phyloP scores from a whole-genome alignment of 2,888 invertebrate species.

The Gibbula magus region DNA sequence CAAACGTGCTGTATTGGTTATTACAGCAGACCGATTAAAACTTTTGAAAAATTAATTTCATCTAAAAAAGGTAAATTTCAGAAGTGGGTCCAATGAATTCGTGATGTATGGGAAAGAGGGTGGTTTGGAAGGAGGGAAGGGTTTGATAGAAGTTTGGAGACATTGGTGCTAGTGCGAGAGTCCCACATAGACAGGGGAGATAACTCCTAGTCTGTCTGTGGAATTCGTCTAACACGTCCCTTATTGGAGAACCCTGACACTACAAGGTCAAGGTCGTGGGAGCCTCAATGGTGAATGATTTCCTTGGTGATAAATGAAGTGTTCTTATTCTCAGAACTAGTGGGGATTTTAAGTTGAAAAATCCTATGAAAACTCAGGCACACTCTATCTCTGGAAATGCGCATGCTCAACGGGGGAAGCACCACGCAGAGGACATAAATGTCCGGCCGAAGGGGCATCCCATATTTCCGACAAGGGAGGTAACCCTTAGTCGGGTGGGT shows the following conservation, averaged over 20 bases:
- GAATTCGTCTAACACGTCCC: neutral
- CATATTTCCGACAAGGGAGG: slow-evolving; percentile 15
- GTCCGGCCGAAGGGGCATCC: slow-evolving; percentile 5
- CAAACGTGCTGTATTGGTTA: no score
- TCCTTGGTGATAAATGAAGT: slow-evolving; percentile 6
- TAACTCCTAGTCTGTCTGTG: neutral
- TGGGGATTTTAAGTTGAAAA: slow-evolving; percentile 1
- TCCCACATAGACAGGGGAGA: neutral
- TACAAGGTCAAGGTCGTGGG: neutral
- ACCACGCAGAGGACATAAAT: slow-evolving; percentile 13
- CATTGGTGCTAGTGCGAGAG: slow-evolving; percentile 8
- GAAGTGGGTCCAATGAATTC: neutral
- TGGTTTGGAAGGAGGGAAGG: neutral
- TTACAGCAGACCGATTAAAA: no score
- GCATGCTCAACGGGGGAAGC: slow-evolving; percentile 19
- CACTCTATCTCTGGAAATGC: slow-evolving; percentile 22
- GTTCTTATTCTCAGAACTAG: neutral
- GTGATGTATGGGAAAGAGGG: neutral
- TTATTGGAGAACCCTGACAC: neutral
- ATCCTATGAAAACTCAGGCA: slow-evolving; percentile 12
- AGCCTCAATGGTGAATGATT: neutral
- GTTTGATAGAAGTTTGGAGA: neutral
- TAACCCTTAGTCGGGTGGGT: neutral
- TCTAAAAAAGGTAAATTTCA: neutral
- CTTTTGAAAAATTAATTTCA: no score